Base-by-base conservation (phyloP, 1,140 invertebrate genomes). In the Chlorops oryzae region DNA sequence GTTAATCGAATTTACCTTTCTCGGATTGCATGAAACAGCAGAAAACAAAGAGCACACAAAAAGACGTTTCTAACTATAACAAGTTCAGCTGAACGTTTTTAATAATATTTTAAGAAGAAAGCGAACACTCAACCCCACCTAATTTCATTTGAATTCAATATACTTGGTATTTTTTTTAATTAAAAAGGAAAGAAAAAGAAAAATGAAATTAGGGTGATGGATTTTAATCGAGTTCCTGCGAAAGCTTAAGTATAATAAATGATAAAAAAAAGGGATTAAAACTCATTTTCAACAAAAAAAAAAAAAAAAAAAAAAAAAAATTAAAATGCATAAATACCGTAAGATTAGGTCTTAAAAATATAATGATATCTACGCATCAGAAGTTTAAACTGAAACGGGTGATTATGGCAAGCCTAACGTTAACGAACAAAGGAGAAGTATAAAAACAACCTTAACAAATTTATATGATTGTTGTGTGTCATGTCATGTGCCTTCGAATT, bases 161-260 rank as follows among this genome's bases (percentile, higher is more conserved):
- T 3, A 3, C 18, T 32, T 32, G 28, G n/a, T 9, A n/a, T n/a
- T n/a, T 10, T 35, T 32, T 32, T 32, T 9, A 9, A 32, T 7
- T n/a, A 32, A 32, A 32, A 35, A 35, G n/a, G 3, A 3, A 35
- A 35, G 34, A 35, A 35, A 35, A 32, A 32, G n/a, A 32, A 32
- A 35, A 15, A 42, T 49, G 52, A 48, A 54, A 49, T 54, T 54
- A 54, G 47, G n/a, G 43, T 54, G 47, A 47, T 45, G 52, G 52
- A 50, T 54, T 50, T 47, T 47, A 53, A 41, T 50, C 52, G 52
- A 54, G 52, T 54, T 54, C 52, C 41, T 22, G 37, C 47, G 52
- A 54, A 54, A 54, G 35, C 43, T 45, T 48, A 50, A 54, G 25
- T n/a, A 40, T 40, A 50, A 21, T 46, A n/a, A n/a, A n/a, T n/a